Conservation (phyloP, 2,113 vertebrate species). For the Rhineura floridana region DNA sequence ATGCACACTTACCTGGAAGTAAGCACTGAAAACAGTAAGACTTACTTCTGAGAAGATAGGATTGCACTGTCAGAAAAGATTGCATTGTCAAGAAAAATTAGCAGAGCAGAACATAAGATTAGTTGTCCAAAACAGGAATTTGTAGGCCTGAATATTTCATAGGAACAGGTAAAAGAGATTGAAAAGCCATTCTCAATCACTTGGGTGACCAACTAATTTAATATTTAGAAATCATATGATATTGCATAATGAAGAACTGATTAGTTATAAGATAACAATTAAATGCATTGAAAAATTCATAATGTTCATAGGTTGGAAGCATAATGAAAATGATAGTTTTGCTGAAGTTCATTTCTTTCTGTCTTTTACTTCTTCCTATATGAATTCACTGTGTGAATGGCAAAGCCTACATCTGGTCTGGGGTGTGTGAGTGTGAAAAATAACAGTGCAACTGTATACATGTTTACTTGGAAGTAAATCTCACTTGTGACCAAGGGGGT, state of each 20-base stretch:
- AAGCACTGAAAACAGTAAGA: no score
- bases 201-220: not conserved
- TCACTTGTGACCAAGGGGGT: no score
- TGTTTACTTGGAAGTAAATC: no score
- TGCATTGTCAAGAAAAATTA: not conserved
- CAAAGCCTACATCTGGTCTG: not conserved
- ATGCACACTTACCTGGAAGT: no score
- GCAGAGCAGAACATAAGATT: not conserved
- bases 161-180: not conserved
- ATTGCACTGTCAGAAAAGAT: not conserved
- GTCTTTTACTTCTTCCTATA: not conserved
- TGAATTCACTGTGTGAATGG: not conserved
- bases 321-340: not conserved
- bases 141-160: not conserved
- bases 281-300: not conserved
- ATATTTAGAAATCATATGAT: not conserved
- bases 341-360: not conserved
- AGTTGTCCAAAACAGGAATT: not conserved
- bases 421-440: not conserved
- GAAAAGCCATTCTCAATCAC: not conserved
- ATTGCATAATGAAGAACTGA: not conserved
- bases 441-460: no score
- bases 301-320: not conserved
- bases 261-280: not conserved
- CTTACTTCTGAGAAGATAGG: no score